These are phyloP conservation scores for Dendrolimus punctatus DNA, from an alignment of 1,140 invertebrate genomes.

Conservation along the genomic window DNA sequence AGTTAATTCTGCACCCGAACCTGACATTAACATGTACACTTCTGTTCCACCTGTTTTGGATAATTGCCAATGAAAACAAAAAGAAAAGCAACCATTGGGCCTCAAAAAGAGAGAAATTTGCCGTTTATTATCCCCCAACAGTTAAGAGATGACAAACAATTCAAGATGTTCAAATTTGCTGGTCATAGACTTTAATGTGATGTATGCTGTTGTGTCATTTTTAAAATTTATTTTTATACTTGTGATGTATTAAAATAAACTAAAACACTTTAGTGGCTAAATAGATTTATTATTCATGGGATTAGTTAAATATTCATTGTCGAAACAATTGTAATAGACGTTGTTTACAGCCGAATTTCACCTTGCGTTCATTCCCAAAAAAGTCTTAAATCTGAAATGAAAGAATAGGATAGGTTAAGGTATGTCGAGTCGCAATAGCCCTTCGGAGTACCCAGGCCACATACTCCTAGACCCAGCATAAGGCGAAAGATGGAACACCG, in stretches of 20 bases:
- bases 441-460: too few relatives aligned
- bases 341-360: background rate
- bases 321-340: too few relatives aligned
- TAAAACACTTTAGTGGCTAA: too few relatives aligned
- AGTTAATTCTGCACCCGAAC: slow-evolving; percentile 14
- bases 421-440: too few relatives aligned
- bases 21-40: slow-evolving; percentile 8
- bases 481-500: too few relatives aligned
- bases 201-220: slow-evolving; percentile 7
- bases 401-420: too few relatives aligned
- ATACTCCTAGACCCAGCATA: too few relatives aligned
- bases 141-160: slow-evolving; percentile 33
- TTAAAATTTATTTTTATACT: slow-evolving; percentile 1
- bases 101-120: slow-evolving; percentile 11
- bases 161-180: slow-evolving; percentile 54
- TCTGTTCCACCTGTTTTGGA: slow-evolving; percentile 10
- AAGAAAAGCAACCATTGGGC: background rate
- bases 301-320: too few relatives aligned
- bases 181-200: slow-evolving; percentile 36
- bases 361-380: slow-evolving; percentile 10
- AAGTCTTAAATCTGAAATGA: slow-evolving; percentile 15
- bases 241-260: slow-evolving; percentile 3
- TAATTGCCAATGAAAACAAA: background rate
- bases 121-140: slow-evolving; percentile 22
- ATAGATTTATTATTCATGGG: too few relatives aligned